Conservation (phyloP, 1,140 invertebrate species). For the Odontomachus brunneus region DNA sequence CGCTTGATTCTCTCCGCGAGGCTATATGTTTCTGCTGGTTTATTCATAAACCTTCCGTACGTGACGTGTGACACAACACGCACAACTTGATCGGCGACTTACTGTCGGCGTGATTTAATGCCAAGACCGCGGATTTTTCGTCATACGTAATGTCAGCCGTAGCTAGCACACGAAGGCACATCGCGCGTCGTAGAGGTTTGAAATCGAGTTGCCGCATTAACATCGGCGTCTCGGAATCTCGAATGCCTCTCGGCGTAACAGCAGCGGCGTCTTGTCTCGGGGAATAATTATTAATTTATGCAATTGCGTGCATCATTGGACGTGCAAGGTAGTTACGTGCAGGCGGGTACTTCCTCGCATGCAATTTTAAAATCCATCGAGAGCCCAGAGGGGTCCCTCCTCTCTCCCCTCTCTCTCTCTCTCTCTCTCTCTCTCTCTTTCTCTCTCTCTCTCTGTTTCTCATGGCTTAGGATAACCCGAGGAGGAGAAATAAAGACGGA, state of each 20-base stretch:
- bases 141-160: neutral
- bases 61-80: neutral
- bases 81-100: neutral
- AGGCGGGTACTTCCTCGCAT: constrained; percentile 59
- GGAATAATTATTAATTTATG: constrained; percentile 65
- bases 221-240: constrained; percentile 21
- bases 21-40: neutral
- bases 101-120: neutral
- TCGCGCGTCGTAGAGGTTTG: neutral
- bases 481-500: constrained; percentile 48
- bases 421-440: no score
- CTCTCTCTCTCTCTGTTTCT: neutral
- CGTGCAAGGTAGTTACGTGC: constrained; percentile 60
- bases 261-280: constrained; percentile 32
- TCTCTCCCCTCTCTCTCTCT: no score
- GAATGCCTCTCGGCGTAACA: constrained; percentile 43
- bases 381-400: neutral
- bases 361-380: constrained; percentile 69
- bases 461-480: constrained; percentile 43
- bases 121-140: constrained; percentile 1
- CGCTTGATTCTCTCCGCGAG: no score
- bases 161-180: constrained; percentile 1
- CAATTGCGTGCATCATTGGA: constrained; percentile 69
- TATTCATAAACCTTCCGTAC: neutral
- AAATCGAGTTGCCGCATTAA: constrained; percentile 32